phyloP scores from a whole-genome alignment of 64 coral and sea anemone species.

The Actinia tenebrosa region DNA sequence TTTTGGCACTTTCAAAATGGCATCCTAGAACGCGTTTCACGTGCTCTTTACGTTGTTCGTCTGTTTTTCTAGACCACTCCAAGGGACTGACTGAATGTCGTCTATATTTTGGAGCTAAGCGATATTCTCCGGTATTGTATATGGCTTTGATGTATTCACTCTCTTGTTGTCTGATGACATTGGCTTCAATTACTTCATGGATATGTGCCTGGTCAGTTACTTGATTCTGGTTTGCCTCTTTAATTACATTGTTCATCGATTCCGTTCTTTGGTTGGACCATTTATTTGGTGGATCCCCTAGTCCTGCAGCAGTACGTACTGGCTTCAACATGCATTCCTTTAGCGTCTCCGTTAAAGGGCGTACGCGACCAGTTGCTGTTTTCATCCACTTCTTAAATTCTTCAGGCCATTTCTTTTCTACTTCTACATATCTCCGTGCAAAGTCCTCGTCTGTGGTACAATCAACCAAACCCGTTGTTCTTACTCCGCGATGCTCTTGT shows the following conservation, averaged over 20 bases:
- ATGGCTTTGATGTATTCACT: slow-evolving; percentile 51
- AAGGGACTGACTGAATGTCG: slow-evolving; percentile 23
- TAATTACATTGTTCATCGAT: slow-evolving; percentile 41
- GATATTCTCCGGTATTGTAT: slow-evolving; percentile 42
- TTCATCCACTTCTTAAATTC: slow-evolving; percentile 45
- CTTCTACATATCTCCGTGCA: slow-evolving; percentile 4
- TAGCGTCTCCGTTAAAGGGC: slow-evolving; percentile 12
- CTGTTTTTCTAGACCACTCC: slow-evolving; percentile 43
- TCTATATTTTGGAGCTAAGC: slow-evolving; percentile 26
- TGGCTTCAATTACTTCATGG: slow-evolving; percentile 39
- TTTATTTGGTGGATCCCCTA: slow-evolving; percentile 53
- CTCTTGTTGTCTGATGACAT: slow-evolving; percentile 47
- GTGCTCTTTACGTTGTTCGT: slow-evolving; percentile 18
- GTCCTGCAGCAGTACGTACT: slow-evolving; percentile 23
- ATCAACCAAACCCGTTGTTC: slow-evolving; percentile 39
- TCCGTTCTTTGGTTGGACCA: slow-evolving; percentile 54
- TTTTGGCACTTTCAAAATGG: neutral
- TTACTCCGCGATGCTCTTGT: slow-evolving; percentile 8
- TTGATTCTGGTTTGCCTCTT: slow-evolving; percentile 39
- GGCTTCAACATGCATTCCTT: slow-evolving; percentile 45
- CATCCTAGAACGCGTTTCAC: slow-evolving; percentile 8
- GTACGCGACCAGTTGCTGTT: slow-evolving; percentile 3
- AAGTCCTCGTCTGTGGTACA: slow-evolving; percentile 30
- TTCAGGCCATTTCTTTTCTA: slow-evolving; percentile 36
- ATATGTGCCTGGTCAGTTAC: slow-evolving; percentile 43